Conservation (phyloP, 1,140 invertebrate genomes). For the Brachystomella parvula region DNA sequence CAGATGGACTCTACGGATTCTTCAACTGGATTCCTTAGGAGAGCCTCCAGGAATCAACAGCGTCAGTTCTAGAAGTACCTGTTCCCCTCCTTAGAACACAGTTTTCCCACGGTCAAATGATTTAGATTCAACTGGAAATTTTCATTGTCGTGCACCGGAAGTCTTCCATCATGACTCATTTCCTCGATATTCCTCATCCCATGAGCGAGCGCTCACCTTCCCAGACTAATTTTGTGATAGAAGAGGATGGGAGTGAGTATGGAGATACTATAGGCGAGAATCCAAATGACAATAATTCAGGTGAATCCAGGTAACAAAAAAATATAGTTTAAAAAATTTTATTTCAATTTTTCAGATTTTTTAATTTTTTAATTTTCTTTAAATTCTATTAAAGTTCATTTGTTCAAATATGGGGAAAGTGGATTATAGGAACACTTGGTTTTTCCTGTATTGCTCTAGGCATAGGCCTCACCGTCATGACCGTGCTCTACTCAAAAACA, state of each 20-base stretch:
- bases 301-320: neutral
- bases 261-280: neutral
- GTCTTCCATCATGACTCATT: no score
- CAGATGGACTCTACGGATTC: no score
- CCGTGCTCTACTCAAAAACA: neutral
- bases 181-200: slow-evolving; percentile 1
- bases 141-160: no score
- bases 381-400: neutral
- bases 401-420: neutral
- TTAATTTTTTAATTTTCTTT: neutral
- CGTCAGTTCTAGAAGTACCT: no score
- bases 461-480: neutral
- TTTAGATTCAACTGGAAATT: no score
- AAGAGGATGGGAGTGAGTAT: slow-evolving; percentile 10
- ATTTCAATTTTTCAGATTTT: neutral
- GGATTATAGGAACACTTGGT: neutral
- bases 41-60: no score
- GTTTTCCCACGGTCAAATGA: no score
- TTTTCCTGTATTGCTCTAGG: neutral
- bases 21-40: no score
- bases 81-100: no score
- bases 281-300: neutral
- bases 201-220: slow-evolving; percentile 8
- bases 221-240: slow-evolving; percentile 9
- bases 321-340: neutral